Percentiles rank a stretch among this genome's conserved stretches.
These are phyloP conservation scores for Eonycteris spelaea DNA, from an alignment of 2,113 vertebrate species.

Conservation along the genomic window DNA sequence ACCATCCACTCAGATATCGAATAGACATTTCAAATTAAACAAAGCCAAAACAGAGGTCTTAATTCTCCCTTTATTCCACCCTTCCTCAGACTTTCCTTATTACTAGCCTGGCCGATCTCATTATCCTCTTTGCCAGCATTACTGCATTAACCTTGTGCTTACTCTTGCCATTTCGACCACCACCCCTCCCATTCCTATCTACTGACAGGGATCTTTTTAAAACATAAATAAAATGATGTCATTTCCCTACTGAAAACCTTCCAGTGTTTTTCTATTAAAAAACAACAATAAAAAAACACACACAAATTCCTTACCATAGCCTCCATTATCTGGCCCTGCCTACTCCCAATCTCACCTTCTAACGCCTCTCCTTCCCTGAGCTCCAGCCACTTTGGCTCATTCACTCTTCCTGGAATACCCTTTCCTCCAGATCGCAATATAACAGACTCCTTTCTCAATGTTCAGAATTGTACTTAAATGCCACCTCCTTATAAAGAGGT, in stretches of 20 bases:
- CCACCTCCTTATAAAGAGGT: neutral
- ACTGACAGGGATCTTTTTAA: neutral
- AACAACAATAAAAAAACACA: neutral
- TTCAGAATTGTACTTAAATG: neutral
- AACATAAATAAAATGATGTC: neutral
- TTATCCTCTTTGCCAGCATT: neutral
- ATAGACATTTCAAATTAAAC: constrained; percentile 30
- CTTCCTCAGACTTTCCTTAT: neutral
- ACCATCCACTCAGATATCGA: neutral
- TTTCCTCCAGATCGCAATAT: neutral
- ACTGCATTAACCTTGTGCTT: neutral
- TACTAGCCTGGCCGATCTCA: neutral
- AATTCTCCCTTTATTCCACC: neutral
- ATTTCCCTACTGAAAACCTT: neutral
- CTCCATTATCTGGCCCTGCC: neutral
- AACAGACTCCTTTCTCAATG: neutral
- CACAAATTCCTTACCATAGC: neutral
- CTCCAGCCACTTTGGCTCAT: neutral
- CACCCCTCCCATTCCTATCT: neutral
- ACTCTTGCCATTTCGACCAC: neutral
- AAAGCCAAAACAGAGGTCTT: neutral
- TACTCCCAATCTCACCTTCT: neutral
- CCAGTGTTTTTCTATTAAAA: neutral
- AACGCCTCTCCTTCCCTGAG: neutral
- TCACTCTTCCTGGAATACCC: neutral